A percentile compares a stretch with the other conserved stretches of the same genome.
phyloP scores from a whole-genome alignment of 2,113 vertebrate species.

The Strigops habroptila region DNA sequence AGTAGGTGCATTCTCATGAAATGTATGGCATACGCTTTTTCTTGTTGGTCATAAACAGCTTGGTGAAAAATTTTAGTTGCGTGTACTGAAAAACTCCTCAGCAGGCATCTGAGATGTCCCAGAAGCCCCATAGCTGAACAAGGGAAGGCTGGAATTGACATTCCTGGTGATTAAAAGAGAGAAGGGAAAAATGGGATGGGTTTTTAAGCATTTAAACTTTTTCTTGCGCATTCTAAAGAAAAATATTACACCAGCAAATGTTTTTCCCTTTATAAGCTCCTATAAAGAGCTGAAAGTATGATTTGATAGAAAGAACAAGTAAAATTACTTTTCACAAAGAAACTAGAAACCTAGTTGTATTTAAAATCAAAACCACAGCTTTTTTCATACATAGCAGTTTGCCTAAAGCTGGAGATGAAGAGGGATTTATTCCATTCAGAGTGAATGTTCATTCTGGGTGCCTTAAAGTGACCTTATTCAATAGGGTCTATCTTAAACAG shows the following conservation, averaged over 20 bases:
- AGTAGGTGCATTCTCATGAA: not conserved
- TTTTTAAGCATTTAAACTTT: not conserved
- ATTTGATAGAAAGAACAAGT: not conserved
- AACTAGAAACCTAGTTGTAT: not conserved
- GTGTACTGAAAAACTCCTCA: not conserved
- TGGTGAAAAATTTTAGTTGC: not conserved
- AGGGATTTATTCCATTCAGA: not conserved
- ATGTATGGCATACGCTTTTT: not conserved
- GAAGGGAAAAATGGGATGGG: not conserved
- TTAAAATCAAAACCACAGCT: not conserved
- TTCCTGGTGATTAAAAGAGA: not conserved
- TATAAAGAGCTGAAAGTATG: not conserved
- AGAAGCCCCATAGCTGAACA: not conserved
- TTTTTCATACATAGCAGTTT: not conserved
- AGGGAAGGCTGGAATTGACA: not conserved
- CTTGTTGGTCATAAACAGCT: not conserved
- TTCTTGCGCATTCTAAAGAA: not conserved
- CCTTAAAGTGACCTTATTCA: not conserved
- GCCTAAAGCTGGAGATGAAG: not conserved
- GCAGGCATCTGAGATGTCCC: not conserved
- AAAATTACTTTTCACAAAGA: not conserved
- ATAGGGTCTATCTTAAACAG: not conserved
- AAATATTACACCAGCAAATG: not conserved
- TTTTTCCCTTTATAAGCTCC: not conserved
- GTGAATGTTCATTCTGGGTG: not conserved